Evolutionary conservation across 2,888 invertebrate species (phyloP).

Genomic region (Ophonus ardosiacus): DNA sequence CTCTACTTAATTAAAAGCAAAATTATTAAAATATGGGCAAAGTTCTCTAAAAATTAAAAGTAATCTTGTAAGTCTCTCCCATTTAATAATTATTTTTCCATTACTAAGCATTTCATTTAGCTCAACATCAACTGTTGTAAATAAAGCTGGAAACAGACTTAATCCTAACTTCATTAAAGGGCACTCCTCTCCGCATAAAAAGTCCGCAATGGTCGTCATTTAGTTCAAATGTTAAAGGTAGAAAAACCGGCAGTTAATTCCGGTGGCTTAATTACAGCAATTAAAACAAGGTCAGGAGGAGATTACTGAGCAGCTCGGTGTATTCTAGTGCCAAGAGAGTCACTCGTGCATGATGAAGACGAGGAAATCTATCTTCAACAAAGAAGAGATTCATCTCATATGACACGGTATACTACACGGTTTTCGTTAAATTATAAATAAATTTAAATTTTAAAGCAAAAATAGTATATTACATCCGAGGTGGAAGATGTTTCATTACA

Average conservation of each 20-base stretch:
- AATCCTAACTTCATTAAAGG: background rate
- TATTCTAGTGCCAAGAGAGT: background rate
- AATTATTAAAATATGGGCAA: background rate
- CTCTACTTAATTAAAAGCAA: background rate
- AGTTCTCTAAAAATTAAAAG: background rate
- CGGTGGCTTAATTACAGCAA: conserved; percentile 49
- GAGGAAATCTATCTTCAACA: conserved; percentile 45
- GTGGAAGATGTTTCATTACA: too few species aligned
- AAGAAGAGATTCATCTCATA: background rate
- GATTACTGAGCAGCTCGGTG: conserved; percentile 57
- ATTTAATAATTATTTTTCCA: background rate
- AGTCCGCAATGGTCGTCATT: conserved; percentile 14
- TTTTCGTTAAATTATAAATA: too few species aligned
- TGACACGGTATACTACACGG: background rate
- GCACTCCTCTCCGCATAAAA: background rate
- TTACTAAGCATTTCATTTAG: background rate
- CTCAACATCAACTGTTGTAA: background rate
- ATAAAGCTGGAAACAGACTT: background rate
- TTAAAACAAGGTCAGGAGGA: conserved; percentile 59
- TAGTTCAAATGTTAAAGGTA: conserved; percentile 57
- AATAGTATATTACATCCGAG: too few species aligned
- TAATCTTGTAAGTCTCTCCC: background rate
- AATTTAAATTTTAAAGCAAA: too few species aligned
- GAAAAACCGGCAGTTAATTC: conserved; percentile 49
- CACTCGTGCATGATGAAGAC: conserved; percentile 39